These are phyloP conservation scores for Ciconia boyciana DNA, from an alignment of 2,113 vertebrate species.

Conservation along the genomic window DNA sequence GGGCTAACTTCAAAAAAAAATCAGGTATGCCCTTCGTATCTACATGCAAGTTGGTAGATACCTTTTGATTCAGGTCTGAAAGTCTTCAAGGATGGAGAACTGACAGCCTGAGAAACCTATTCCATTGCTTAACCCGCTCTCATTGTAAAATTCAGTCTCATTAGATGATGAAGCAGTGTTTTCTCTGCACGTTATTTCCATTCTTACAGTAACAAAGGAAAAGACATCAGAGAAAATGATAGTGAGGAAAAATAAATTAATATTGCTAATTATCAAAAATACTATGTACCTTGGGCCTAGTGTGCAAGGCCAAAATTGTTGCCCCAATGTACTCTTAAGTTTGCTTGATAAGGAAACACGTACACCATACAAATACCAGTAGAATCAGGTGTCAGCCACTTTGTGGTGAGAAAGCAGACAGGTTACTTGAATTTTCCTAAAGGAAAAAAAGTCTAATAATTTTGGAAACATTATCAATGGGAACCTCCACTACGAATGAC, in stretches of 20 bases:
- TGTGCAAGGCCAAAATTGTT: background rate
- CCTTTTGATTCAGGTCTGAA: background rate
- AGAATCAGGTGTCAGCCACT: background rate
- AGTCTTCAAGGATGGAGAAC: background rate
- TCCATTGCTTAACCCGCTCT: background rate
- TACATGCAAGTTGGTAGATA: background rate
- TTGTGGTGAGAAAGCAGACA: background rate
- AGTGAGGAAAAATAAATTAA: background rate
- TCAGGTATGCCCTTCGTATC: background rate
- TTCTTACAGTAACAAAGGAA: background rate
- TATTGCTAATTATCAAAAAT: background rate
- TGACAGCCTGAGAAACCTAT: background rate
- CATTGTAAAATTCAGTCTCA: background rate
- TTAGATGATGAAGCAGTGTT: background rate
- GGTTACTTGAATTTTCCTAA: background rate
- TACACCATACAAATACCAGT: background rate
- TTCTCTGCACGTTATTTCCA: background rate
- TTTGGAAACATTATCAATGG: background rate
- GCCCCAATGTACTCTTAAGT: background rate
- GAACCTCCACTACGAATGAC: background rate
- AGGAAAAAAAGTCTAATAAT: background rate
- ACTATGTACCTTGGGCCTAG: background rate
- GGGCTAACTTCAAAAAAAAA: background rate
- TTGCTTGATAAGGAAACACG: background rate
- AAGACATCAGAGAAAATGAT: background rate